Percentiles rank a stretch among this genome's conserved stretches.
Conservation (phyloP, 2,888 invertebrate species). For the Ichneumoninae sp. region DNA sequence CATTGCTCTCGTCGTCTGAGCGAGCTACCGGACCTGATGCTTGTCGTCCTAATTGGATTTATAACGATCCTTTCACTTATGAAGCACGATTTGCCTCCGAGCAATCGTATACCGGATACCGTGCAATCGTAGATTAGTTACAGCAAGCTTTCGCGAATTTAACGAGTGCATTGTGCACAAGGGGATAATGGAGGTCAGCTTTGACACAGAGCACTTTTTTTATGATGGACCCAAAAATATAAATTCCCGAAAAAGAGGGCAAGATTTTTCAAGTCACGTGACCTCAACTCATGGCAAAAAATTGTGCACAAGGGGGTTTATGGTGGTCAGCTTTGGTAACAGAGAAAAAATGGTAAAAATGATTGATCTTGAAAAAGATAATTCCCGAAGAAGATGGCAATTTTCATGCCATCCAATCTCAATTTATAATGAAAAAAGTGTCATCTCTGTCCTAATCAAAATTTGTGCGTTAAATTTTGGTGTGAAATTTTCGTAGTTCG, state of each 20-base stretch:
- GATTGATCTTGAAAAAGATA: neutral
- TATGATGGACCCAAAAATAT: too few species aligned
- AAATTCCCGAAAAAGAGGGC: too few species aligned
- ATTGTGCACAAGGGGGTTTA: neutral
- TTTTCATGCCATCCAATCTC: neutral
- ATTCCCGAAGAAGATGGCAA: neutral
- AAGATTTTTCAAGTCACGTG: too few species aligned
- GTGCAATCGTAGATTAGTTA: constrained; percentile 17
- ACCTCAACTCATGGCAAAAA: too few species aligned
- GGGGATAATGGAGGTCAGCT: neutral
- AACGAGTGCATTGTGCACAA: neutral
- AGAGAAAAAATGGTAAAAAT: neutral
- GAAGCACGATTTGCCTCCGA: constrained; percentile 49
- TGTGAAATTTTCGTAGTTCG: constrained; percentile 33
- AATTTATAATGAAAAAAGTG: neutral
- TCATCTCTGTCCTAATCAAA: neutral
- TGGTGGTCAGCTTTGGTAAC: neutral
- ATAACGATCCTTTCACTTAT: constrained; percentile 63
- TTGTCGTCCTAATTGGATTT: constrained; percentile 64
- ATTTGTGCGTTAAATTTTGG: constrained; percentile 3
- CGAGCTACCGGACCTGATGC: constrained; percentile 58
- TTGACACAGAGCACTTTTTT: neutral
- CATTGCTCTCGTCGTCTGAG: constrained; percentile 40
- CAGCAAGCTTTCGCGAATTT: neutral
- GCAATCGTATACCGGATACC: constrained; percentile 33